A percentile compares a stretch with the other conserved stretches of the same genome.
Conservation (phyloP, 2,113 vertebrate genomes). For the Platycercus adscitus region DNA sequence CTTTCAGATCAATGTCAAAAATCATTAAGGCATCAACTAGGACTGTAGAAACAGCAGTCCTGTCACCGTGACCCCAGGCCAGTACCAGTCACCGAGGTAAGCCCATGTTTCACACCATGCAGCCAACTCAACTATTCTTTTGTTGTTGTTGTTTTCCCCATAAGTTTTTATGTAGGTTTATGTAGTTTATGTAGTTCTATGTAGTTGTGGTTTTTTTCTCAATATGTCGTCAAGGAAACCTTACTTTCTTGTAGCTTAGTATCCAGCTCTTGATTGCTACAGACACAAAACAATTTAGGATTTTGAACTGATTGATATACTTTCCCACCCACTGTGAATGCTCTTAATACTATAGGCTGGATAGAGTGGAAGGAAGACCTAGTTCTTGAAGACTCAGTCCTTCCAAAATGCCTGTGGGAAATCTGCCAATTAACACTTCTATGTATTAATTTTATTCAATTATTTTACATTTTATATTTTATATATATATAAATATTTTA, state of each 20-base stretch:
- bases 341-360: background rate
- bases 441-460: background rate
- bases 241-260: slow-evolving; percentile 17
- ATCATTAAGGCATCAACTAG: background rate
- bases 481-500: background rate
- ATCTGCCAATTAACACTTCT: background rate
- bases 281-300: slow-evolving; percentile 33
- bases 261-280: slow-evolving; percentile 50
- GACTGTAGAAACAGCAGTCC: background rate
- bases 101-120: background rate
- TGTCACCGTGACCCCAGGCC: accelerated
- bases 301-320: slow-evolving; percentile 36
- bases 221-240: slow-evolving; percentile 73
- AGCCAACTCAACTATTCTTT: background rate
- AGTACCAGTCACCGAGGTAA: background rate
- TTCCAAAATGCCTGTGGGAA: background rate
- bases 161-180: background rate
- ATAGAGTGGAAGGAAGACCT: background rate
- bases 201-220: slow-evolving; percentile 37
- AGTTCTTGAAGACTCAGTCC: background rate
- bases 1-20: background rate
- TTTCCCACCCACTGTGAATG: background rate
- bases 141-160: background rate
- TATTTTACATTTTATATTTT: background rate
- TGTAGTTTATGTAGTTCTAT: background rate